Conservation (phyloP, 1,140 invertebrate species). For the Pachypeltis micranthus region DNA sequence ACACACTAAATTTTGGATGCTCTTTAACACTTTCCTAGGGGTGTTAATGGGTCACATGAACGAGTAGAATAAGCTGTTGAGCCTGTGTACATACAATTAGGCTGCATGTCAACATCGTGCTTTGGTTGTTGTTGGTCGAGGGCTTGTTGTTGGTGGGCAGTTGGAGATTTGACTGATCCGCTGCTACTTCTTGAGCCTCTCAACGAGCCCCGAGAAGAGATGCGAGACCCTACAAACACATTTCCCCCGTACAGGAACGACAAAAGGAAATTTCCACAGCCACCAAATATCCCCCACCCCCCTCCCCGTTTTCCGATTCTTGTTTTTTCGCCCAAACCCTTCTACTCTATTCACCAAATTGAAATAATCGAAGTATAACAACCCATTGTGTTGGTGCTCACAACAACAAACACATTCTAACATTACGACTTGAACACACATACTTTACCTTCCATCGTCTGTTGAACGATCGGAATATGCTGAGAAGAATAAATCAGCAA, state of each 20-base stretch:
- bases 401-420: too few relatives aligned
- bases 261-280: too few relatives aligned
- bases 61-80: slow-evolving; percentile 8
- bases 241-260: too few relatives aligned
- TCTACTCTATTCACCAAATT: too few relatives aligned
- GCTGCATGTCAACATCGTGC: slow-evolving; percentile 12
- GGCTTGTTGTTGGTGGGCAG: slow-evolving; percentile 1
- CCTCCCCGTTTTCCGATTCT: not conserved
- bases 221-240: slow-evolving; percentile 12
- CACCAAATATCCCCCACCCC: too few relatives aligned
- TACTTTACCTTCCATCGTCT: too few relatives aligned
- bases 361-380: too few relatives aligned
- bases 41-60: slow-evolving; percentile 3
- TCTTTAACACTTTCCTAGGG: not conserved
- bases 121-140: slow-evolving; percentile 6
- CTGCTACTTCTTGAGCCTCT: slow-evolving; percentile 19
- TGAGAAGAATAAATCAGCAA: too few relatives aligned
- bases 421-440: too few relatives aligned
- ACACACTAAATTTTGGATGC: slow-evolving; percentile 1
- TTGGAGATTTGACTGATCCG: slow-evolving; percentile 15
- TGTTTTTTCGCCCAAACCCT: not conserved
- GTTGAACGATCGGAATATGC: too few relatives aligned
- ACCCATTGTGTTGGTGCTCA: too few relatives aligned
- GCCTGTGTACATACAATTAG: slow-evolving; percentile 13
- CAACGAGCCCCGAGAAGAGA: slow-evolving; percentile 14